Conservation (phyloP, 2,797 vertebrate genomes). For the Jordanella pulchra region DNA sequence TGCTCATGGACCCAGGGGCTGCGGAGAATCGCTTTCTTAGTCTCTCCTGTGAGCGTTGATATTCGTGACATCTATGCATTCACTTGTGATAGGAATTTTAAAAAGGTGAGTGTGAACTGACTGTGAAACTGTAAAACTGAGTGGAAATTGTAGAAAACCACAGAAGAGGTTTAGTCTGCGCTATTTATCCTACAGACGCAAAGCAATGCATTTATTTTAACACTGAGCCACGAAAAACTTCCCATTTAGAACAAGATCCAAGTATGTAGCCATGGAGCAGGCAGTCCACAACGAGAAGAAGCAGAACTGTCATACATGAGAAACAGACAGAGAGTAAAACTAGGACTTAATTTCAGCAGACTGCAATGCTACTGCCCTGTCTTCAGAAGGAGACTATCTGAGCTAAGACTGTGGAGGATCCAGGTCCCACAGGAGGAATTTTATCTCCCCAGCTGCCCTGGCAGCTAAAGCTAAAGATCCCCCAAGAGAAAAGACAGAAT, state of each 20-base stretch:
- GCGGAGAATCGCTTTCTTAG: conserved; percentile 40
- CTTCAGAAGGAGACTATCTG: conserved; percentile 1
- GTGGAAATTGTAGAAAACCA: not conserved
- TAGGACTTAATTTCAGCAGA: not conserved
- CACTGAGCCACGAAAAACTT: not conserved
- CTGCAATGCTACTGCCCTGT: not conserved
- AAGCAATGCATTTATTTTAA: not conserved
- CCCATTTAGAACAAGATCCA: not conserved
- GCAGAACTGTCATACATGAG: not conserved
- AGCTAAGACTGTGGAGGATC: not conserved
- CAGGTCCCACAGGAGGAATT: not conserved
- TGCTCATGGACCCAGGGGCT: conserved; percentile 30
- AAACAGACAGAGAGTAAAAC: not conserved
- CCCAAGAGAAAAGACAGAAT: conserved; percentile 1
- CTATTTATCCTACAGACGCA: not conserved
- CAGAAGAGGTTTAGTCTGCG: not conserved
- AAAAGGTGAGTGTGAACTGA: conserved; percentile 38
- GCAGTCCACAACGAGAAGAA: not conserved
- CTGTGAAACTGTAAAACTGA: conserved; percentile 5
- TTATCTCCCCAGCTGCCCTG: not conserved
- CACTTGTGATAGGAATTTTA: conserved; percentile 58
- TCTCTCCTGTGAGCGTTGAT: conserved; percentile 36
- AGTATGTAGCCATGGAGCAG: not conserved
- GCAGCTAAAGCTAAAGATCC: not conserved
- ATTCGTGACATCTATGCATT: conserved; percentile 43